Base-by-base conservation (phyloP, 2,888 invertebrate genomes). In the Aleiodes testaceus region DNA sequence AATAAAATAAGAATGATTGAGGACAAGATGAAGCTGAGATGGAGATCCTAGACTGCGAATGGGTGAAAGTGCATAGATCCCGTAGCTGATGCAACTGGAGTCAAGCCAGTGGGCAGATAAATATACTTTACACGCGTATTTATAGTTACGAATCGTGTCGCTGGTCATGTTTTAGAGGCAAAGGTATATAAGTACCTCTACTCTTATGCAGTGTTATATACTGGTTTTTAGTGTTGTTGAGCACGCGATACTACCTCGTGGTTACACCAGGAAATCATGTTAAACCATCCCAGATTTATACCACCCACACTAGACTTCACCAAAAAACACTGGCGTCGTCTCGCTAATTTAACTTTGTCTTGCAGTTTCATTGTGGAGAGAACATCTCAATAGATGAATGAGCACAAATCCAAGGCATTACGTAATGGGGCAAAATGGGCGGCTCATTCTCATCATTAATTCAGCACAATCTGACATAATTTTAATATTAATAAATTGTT, bases 141-240 rank as follows among this genome's bases (percentile, higher is more conserved):
- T 71, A 66, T 71, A 71, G 71, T 61, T 69, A 61, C 52, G 61
- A 71, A 71, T 71, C 63, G 66, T 67, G 66, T 71, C 66, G 66
- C 71, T 71, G 66, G 66, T 71, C 67, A 63, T 71, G 71, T 71
- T 22, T 59, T 14, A 67, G 66, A 55, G 67, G 59, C 22, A 42
- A 42, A 42, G 44, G 45, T 18, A 26, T 47, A 55, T 55, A 67
- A 61, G 36, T 55, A 30, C 44, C 44, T 20, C 42, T 61, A 20
- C 20, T 61, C 36, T 59, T 36, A 59, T 42, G 36, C 42, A 59
- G 42, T 59, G 53, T 53, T 53, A 53, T 53, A 42, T 59, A 42
- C 59, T 42, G 18, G 18, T 44, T 36, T 30, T 55, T 55, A 66
- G 59, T 68, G 59, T 42, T 55, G 55, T 67, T 55, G 20, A 49